Percentiles rank a stretch among this genome's conserved stretches.
phyloP scores from a whole-genome alignment of 2,797 vertebrate genomes.

The Carapus acus region DNA sequence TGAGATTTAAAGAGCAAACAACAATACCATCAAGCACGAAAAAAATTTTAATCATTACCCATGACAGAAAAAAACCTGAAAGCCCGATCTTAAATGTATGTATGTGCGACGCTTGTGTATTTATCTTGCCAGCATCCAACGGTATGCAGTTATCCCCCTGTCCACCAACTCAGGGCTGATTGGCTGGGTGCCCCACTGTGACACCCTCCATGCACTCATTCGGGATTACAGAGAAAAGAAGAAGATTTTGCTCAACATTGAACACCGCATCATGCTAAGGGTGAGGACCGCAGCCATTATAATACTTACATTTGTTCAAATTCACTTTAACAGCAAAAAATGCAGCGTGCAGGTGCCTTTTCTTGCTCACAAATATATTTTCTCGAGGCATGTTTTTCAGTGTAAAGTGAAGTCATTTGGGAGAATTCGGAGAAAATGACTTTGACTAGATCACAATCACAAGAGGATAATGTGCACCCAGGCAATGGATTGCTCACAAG shows the following conservation, averaged over 20 bases:
- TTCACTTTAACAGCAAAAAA: background rate
- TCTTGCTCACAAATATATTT: background rate
- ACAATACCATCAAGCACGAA: background rate
- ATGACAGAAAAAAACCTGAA: too few relatives aligned
- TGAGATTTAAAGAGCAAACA: background rate
- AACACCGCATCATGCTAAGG: conserved; percentile 98
- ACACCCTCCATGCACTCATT: conserved; percentile 95
- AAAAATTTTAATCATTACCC: background rate
- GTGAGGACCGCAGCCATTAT: conserved; percentile 59
- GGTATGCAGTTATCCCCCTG: conserved; percentile 94
- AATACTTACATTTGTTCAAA: background rate
- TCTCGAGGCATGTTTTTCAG: background rate
- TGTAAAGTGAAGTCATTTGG: too few relatives aligned
- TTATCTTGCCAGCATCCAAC: conserved; percentile 82
- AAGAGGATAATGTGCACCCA: too few relatives aligned
- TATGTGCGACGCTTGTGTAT: too few relatives aligned
- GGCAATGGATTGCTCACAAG: too few relatives aligned
- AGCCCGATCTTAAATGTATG: too few relatives aligned
- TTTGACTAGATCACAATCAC: too few relatives aligned
- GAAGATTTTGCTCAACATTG: conserved; percentile 98
- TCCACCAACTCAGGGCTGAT: conserved; percentile 98
- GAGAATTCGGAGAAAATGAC: too few relatives aligned
- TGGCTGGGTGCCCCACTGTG: conserved; percentile 99
- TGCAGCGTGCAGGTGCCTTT: background rate
- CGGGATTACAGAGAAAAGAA: conserved; percentile 98